Percentiles rank a stretch among this genome's conserved stretches.
Evolutionary conservation across 2,888 invertebrate genomes (phyloP).

Genomic region (Rutpela maculata): DNA sequence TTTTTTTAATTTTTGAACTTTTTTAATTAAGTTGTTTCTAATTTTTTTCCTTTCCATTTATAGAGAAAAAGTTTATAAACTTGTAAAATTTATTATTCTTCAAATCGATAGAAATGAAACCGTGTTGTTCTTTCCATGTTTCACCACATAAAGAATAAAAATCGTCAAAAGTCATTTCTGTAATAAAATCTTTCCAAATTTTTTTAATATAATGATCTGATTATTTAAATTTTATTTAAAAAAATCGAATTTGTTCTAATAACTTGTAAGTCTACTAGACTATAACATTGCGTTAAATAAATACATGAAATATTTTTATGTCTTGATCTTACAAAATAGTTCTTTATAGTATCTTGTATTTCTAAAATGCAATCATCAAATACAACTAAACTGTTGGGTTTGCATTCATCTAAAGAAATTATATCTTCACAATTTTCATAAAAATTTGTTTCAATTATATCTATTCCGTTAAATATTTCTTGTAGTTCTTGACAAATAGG

Average conservation of each 20-base stretch:
- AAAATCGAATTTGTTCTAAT: slow-evolving; percentile 36
- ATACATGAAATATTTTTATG: slow-evolving; percentile 37
- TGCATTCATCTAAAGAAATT: background rate
- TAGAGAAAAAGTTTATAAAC: too few relatives aligned
- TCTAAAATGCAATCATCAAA: background rate
- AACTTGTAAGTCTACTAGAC: slow-evolving; percentile 27
- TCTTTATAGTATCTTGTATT: background rate
- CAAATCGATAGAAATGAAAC: background rate
- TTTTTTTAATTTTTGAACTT: background rate
- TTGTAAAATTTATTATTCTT: background rate
- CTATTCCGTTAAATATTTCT: slow-evolving; percentile 32
- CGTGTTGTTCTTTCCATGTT: background rate
- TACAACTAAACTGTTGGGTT: background rate
- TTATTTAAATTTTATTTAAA: slow-evolving; percentile 31
- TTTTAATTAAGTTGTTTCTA: too few relatives aligned
- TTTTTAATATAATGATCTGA: slow-evolving; percentile 34
- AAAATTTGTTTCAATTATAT: slow-evolving; percentile 19
- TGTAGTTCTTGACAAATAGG: slow-evolving; percentile 31
- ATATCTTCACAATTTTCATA: slow-evolving; percentile 8
- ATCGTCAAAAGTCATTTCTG: slow-evolving; percentile 32
- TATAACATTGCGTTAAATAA: slow-evolving; percentile 34
- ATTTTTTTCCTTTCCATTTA: too few relatives aligned
- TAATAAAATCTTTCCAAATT: slow-evolving; percentile 41
- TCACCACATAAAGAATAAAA: slow-evolving; percentile 7
- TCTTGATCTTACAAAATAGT: background rate